phyloP scores from a whole-genome alignment of 1,140 invertebrate species.

The Agrilus planipennis region DNA sequence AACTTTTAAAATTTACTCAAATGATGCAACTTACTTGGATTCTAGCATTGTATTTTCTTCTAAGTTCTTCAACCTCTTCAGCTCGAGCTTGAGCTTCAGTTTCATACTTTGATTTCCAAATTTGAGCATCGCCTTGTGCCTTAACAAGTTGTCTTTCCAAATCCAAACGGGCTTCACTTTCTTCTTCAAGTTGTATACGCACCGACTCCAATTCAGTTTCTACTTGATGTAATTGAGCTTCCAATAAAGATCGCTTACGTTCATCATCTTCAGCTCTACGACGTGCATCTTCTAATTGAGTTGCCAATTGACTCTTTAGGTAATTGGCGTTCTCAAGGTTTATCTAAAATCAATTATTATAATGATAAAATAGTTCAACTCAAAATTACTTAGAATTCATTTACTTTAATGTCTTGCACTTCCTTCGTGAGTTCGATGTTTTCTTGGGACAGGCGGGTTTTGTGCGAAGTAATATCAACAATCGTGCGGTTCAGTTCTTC shows the following conservation, averaged over 20 bases:
- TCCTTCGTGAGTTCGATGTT: conserved; percentile 90
- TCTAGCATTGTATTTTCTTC: conserved; percentile 80
- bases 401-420: conserved; percentile 84
- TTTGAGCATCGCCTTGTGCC: conserved; percentile 73
- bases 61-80: conserved; percentile 88
- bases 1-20: no score
- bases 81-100: conserved; percentile 77
- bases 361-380: not conserved
- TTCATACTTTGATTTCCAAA: conserved; percentile 89
- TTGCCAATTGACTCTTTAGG: conserved; percentile 73
- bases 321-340: conserved; percentile 85
- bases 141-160: conserved; percentile 89
- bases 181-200: conserved; percentile 87
- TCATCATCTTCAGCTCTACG: conserved; percentile 92
- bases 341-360: conserved; percentile 40
- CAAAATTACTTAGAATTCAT: not conserved
- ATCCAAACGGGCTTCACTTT: conserved; percentile 88
- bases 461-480: conserved; percentile 86
- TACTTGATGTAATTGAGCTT: conserved; percentile 77
- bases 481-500: conserved; percentile 92
- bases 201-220: conserved; percentile 88
- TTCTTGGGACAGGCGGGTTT: conserved; percentile 76
- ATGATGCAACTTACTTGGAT: no score
- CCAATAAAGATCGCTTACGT: conserved; percentile 76
- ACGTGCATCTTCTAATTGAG: conserved; percentile 86